Evolutionary conservation across 2,113 vertebrate species (phyloP).

Genomic region (Eudyptes chrysolophus): DNA sequence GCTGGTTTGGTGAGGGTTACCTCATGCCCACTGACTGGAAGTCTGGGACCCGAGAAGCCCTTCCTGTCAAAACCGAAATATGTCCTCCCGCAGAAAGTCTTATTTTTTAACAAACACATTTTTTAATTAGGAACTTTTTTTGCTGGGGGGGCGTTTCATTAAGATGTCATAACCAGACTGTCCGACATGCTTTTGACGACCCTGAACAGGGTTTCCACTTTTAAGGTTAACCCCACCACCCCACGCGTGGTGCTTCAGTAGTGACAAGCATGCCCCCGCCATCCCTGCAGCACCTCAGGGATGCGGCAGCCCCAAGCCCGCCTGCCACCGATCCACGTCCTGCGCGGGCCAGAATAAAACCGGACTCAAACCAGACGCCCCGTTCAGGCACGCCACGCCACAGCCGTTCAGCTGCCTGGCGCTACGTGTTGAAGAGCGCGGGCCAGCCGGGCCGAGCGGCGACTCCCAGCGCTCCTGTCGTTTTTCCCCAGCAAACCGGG

Average conservation of each 20-base stretch:
- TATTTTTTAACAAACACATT: not conserved
- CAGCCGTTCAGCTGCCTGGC: not conserved
- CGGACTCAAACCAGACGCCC: accelerated
- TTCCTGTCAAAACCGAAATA: not conserved
- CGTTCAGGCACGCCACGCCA: accelerated
- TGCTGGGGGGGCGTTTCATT: not conserved
- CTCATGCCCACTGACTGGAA: not conserved
- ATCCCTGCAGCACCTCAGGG: not conserved
- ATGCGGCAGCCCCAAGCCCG: not conserved
- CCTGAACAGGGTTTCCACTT: accelerated
- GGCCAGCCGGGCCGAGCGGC: accelerated
- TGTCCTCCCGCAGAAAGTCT: not conserved
- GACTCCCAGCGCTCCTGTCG: accelerated
- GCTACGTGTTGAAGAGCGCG: accelerated
- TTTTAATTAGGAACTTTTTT: not conserved
- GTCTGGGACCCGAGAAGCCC: not conserved
- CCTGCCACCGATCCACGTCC: accelerated
- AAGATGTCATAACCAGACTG: too few species aligned
- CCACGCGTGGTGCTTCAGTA: accelerated
- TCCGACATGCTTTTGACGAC: accelerated
- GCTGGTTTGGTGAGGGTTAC: not conserved
- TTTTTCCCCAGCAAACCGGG: accelerated
- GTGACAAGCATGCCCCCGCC: accelerated
- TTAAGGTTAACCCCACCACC: accelerated
- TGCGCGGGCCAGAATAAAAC: too few species aligned